Base-by-base conservation (phyloP, 2,888 invertebrate genomes). In the Elmis aenea region DNA sequence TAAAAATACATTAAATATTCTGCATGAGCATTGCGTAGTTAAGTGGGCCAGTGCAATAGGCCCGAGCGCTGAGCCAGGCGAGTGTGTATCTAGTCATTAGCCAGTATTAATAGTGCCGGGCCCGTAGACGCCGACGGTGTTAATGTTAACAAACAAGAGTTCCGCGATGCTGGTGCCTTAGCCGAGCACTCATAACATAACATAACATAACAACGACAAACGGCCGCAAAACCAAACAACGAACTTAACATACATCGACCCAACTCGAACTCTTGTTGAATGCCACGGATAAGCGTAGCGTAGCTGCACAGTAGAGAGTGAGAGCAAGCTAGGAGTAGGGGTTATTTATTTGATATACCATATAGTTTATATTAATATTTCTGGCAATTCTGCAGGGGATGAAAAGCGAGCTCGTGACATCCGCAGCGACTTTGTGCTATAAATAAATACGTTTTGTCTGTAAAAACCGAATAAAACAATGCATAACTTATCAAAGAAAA, bases 31-130 rank as follows among this genome's bases (percentile, higher is more conserved):
- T n/a, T n/a, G 18, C 18, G 18, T 18, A n/a, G n/a, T n/a, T n/a
- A n/a, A 46, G 40, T 18, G 59, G 62, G 59, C 55, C 58, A 57
- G 65, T 65, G 66, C 66, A 60, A 60, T 60, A 59, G 61, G 64
- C 56, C 57, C 61, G 59, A 51, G 61, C 57, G 59, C 58, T 58
- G 59, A 52, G 55, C 55, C 58, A 48, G 57, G 57, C 64, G 68
- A 67, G 68, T 67, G 67, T 64, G 58, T 55, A 58, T 66, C 68
- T 68, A 68, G 68, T 68, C 68, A 65, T 59, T 61, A 61, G 57
- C 53, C 54, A 59, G 51, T 55, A 51, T 50, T 49, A 51, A 53
- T 61, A 61, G 59, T 59, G 60, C 60, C 58, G 62, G 63, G 61
- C 56, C 59, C 50, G 38, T 26, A 43, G 29, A 34, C 38, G 43